Evolutionary conservation across 2,113 vertebrate genomes (phyloP), one percentile per base, ranked within the genome.

Genomic region (Cepphus grylle): DNA sequence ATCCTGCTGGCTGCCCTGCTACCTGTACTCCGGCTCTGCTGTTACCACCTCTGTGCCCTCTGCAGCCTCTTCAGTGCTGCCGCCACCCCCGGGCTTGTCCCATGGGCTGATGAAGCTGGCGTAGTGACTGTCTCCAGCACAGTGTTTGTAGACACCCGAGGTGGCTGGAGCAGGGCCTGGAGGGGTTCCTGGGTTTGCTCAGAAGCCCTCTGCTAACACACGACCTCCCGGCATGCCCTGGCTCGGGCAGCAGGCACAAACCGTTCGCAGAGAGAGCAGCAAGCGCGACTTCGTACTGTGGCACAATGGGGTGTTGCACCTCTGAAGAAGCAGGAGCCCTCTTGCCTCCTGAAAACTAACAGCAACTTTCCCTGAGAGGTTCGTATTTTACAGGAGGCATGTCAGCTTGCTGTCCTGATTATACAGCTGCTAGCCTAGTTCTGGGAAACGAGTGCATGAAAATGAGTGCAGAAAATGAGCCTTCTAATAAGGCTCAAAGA

Each of bases 401-500:
- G 71, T 87, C 94, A 94, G 76, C 88, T 76, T 86, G 71, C 96
- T 90, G 91, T 95, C 93, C 95, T 97, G 94, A 96, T 94, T 97
- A 97, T 97, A 96, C 94, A 94, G 96, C 91, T 93, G 89, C 86
- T 96, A 96, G 96, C 96, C 96, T 97, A 97, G 94, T 97, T 97
- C 94, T 97, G 92, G 94, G 91, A 97, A 95, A 96, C 6, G 88
- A 97, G 94, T 45, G 84, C 91, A 95, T 17, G 88, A 63, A 95
- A 96, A 94, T 96, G 94, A 96, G 88, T 74, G 85, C 94, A 97
- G 97, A 97, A 97, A 97, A 97, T 97, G 96, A 97, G 94, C 92
- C 97, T 97, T 96, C 96, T 98, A 97, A 96, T 95, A 97, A 93
- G 96, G 89, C 96, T 98, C 97, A 97, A 97, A 97, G 96, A 96